Evolutionary conservation across 2,113 vertebrate species (phyloP), one percentile per base, ranked within the genome.

Genomic region (Oplegnathus fasciatus): DNA sequence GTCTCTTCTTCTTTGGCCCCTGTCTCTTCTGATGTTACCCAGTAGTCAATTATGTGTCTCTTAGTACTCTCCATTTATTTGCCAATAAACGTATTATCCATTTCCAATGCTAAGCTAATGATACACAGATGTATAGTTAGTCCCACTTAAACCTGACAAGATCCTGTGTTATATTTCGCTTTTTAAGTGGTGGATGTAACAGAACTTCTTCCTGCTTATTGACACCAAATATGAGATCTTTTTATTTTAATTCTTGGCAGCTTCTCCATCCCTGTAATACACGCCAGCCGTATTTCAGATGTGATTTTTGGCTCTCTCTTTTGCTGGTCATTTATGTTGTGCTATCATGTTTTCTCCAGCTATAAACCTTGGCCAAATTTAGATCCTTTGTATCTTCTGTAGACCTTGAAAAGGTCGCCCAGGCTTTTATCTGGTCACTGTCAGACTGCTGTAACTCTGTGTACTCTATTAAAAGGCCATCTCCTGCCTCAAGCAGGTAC

Each of bases 351-450:
- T 85, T 69, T 74, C 37, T 65, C 11, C 17, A 34, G 40, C 30
- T 48, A n/a, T 70, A 60, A 72, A 60, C 67, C 55, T 55, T 24
- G n/a, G 46, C 20, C 52, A 55, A 67, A 82, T 66, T 82, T 18
- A 58, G 26, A 32, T 83, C 42, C 20, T 82, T 77, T 70, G 61
- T 84, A 48, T 87, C 68, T 75, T 32, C n/a, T 42, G 68, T 28
- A 54, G 68, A 61, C 84, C 52, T 76, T 78, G 67, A 72, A 80
- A 85, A 80, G 30, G 75, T 80, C 20, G 13, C 9, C n/a, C 7
- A 14, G 58, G 37, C 71, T 69, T 73, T 80, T 78, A 77, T 82
- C 71, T 79, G 11, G 26, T 64, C 64, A 65, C 79, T 66, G 71
- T 75, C 2, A 22, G 46, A 65, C 40, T n/a, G 40, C 70, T 75